Base-by-base conservation (phyloP, 2,797 vertebrate genomes). In the Sciurus vulgaris region DNA sequence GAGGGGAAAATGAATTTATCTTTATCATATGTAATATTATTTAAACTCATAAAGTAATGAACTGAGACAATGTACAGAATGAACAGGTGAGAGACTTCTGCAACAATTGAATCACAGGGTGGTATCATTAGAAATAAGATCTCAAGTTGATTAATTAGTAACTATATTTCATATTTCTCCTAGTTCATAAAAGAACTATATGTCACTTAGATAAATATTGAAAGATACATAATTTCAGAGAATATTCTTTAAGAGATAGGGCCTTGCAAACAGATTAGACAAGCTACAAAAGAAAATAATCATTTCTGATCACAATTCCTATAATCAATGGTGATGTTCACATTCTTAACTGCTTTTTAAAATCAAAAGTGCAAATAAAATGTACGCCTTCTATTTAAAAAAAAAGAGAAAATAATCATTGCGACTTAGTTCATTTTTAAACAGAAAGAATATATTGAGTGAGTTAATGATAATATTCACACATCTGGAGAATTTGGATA, bases 101-200 rank as follows among this genome's bases (percentile, higher is more conserved):
- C 12, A 86, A 3, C 22, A 61, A 61, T 89, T 74, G 33, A 89
- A 73, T 67, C 69, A 86, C 2, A 35, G 2, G 6, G 24, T 54
- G 87, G 38, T 26, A 89, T 77, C 83, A 74, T 89, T 38, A 85
- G 30, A 88, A 93, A 61, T 74, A 44, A 92, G 5, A 49, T n/a
- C 3, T 35, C 20, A 63, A 81, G 9, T 78, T 93, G 73, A 65
- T 24, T 92, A 94, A n/a, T 76, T 67, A 69, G n/a, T 54, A 56
- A 38, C 6, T 63, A 8, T n/a, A 41, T 74, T 89, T 72, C 30
- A 65, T 65, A 65, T 33, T 65, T 65, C 59, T 61, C 28, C 11
- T 13, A 65, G 5, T 65, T 65, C 26, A n/a, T 35, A 70, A 73
- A 89, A 88, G n/a, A 85, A 49, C 12, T 65, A 65, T 65, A 7